Evolutionary conservation across 2,888 invertebrate species (phyloP).

Genomic region (Chymomyza fuscimana): DNA sequence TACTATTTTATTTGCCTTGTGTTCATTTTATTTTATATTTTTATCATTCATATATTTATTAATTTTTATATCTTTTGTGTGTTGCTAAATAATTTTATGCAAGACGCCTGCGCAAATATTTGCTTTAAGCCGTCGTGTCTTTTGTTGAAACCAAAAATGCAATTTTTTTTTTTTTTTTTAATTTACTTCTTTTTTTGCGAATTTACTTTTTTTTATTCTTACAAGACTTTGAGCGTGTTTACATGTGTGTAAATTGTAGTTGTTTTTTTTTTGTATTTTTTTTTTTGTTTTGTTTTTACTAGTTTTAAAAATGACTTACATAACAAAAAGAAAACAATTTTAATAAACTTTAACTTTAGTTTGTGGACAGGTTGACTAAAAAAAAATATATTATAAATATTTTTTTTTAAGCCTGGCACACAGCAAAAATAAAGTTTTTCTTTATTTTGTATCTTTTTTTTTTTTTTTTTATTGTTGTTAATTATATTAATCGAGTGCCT

Average conservation of each 20-base stretch:
- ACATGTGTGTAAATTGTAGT: slow-evolving; percentile 7
- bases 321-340: slow-evolving; percentile 9
- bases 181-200: background rate
- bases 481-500: slow-evolving; percentile 5
- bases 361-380: background rate
- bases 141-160: slow-evolving; percentile 13
- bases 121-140: background rate
- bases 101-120: background rate
- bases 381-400: background rate
- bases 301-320: slow-evolving; percentile 9
- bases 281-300: slow-evolving; percentile 1
- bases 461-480: background rate
- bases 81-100: background rate
- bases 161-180: slow-evolving; percentile 2
- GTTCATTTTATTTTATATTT: slow-evolving; percentile 53
- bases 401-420: background rate
- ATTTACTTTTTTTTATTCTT: slow-evolving; percentile 1
- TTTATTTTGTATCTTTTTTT: background rate
- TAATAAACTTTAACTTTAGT: background rate
- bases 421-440: background rate
- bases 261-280: background rate
- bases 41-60: slow-evolving; percentile 35
- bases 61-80: background rate
- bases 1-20: slow-evolving; percentile 38
- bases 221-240: slow-evolving; percentile 13